A percentile compares a stretch with the other conserved stretches of the same genome.
Conservation (phyloP, 2,888 invertebrate genomes). For the Meandrusa payeni region DNA sequence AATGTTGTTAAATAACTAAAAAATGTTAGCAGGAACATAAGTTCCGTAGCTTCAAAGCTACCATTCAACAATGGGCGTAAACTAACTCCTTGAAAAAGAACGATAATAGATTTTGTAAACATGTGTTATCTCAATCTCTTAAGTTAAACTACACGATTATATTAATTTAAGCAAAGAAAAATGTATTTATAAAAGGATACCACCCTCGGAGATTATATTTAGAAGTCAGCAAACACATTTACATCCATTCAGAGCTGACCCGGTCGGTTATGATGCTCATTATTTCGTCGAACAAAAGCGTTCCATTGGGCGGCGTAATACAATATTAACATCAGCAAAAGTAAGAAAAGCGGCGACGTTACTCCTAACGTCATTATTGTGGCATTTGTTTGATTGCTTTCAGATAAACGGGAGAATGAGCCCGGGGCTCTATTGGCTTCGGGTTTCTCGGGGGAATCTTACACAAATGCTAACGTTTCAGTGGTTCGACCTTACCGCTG, state of each 20-base stretch:
- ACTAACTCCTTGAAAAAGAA: too few relatives aligned
- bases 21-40: too few relatives aligned
- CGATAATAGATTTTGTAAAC: too few relatives aligned
- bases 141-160: too few relatives aligned
- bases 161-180: too few relatives aligned
- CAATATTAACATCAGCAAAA: slow-evolving; percentile 46
- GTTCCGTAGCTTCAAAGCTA: too few relatives aligned
- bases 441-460: slow-evolving; percentile 52
- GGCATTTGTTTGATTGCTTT: slow-evolving; percentile 59
- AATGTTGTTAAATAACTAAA: too few relatives aligned
- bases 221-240: slow-evolving; percentile 15
- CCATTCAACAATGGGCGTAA: too few relatives aligned
- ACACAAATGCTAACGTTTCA: slow-evolving; percentile 51
- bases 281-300: slow-evolving; percentile 39
- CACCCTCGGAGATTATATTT: slow-evolving; percentile 10
- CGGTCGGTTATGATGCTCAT: slow-evolving; percentile 37
- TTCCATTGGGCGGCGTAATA: slow-evolving; percentile 38
- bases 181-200: too few relatives aligned
- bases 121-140: too few relatives aligned
- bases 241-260: slow-evolving; percentile 19
- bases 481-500: slow-evolving; percentile 31
- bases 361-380: slow-evolving; percentile 52
- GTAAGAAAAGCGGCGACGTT: slow-evolving; percentile 42
- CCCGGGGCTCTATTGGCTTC: slow-evolving; percentile 43
- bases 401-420: slow-evolving; percentile 48